These are phyloP conservation scores for Echinops telfairi DNA, from an alignment of 2,113 vertebrate species.

Conservation along the genomic window DNA sequence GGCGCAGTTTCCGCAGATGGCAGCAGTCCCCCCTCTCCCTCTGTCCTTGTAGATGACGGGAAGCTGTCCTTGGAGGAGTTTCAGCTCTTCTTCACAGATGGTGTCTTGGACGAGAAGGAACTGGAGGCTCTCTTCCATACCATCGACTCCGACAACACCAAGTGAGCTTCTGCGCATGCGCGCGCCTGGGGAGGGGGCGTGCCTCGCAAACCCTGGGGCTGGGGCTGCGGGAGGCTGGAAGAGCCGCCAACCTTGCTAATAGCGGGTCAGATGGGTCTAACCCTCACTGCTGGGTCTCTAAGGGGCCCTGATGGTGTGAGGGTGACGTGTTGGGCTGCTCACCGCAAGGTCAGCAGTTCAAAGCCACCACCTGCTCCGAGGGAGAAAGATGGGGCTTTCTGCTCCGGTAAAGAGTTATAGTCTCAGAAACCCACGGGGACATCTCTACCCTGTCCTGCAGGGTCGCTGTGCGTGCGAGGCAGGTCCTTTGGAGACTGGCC, in stretches of 20 bases:
- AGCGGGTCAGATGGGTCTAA: not conserved
- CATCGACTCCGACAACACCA: slow-evolving; percentile 98
- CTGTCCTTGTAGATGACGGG: slow-evolving; percentile 93
- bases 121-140: slow-evolving; percentile 97
- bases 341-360: too few species aligned
- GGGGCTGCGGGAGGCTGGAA: not conserved
- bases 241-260: not conserved
- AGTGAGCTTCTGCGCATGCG: slow-evolving; percentile 85
- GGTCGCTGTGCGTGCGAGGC: too few species aligned
- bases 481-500: fast-evolving
- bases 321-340: too few species aligned
- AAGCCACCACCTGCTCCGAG: too few species aligned
- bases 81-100: slow-evolving; percentile 98
- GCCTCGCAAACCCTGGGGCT: too few species aligned
- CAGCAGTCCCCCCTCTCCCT: not conserved
- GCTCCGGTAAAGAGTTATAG: too few species aligned
- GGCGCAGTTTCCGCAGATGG: not conserved
- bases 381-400: too few species aligned
- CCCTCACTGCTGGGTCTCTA: too few species aligned
- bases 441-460: too few species aligned
- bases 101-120: slow-evolving; percentile 95
- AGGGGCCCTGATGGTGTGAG: too few species aligned
- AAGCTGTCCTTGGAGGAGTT: slow-evolving; percentile 98
- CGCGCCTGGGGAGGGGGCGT: not conserved
- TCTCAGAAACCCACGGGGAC: too few species aligned